Evolutionary conservation across 2,888 invertebrate species (phyloP).

Genomic region (Diloba caeruleocephala): DNA sequence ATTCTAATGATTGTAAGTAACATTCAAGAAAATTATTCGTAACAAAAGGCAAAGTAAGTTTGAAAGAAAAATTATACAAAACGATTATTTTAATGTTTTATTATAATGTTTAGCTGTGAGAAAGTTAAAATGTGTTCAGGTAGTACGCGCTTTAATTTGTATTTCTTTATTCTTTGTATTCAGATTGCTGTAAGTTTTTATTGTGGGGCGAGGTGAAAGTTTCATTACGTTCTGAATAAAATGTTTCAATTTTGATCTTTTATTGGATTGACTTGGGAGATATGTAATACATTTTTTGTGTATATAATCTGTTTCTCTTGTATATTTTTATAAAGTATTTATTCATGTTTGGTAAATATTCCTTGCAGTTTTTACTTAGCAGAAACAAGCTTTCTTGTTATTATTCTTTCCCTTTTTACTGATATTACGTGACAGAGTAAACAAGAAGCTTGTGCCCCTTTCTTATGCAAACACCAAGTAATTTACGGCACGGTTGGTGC

Average conservation of each 20-base stretch:
- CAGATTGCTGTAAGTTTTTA: not conserved
- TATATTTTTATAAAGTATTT: no score
- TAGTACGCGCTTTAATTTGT: constrained; percentile 15
- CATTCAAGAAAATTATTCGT: constrained; percentile 42
- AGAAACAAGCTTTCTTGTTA: no score
- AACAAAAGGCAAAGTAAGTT: constrained; percentile 26
- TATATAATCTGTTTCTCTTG: no score
- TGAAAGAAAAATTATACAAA: constrained; percentile 30
- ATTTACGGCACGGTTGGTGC: no score
- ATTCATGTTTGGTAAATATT: no score
- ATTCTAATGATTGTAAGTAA: constrained; percentile 32
- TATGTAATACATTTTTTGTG: no score
- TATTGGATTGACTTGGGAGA: not conserved
- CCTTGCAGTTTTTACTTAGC: no score
- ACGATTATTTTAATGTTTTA: constrained; percentile 35
- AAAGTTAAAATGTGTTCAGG: constrained; percentile 39
- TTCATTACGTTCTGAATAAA: not conserved
- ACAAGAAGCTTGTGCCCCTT: no score
- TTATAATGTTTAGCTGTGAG: constrained; percentile 29
- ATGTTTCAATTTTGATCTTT: not conserved
- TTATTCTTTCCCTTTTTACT: no score
- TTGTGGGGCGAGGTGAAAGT: not conserved
- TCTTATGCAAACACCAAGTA: no score
- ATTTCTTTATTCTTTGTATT: constrained; percentile 4
- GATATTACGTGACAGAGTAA: no score